Evolutionary conservation across 1,140 invertebrate species (phyloP), one percentile per base, ranked within the genome.

Genomic region (Liolophura sinensis): DNA sequence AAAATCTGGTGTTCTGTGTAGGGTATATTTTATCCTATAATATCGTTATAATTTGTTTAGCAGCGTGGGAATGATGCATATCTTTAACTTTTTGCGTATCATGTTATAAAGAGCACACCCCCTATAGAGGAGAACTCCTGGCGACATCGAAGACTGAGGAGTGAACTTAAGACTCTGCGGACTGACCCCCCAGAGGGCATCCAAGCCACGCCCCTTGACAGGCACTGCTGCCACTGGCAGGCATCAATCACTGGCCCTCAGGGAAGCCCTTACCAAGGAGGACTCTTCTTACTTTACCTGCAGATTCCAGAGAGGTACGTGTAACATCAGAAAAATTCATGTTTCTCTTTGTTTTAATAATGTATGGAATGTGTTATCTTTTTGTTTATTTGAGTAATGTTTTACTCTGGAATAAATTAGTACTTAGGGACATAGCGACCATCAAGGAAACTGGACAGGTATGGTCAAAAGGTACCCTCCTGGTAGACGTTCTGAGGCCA

Each of bases 131-230:
- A 84, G 57, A 82, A 80, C 62, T 83, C 82, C 0, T 85, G 82
- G 82, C 71, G 82, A 67, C 82, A 84, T 65, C 67, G 79, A 47
- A 62, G 84, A 54, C 69, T 85, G 55, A 67, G 78, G 11, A 81
- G 79, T 71, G 84, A 85, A 66, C 68, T 83, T 27, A 82, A 82
- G 62, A 82, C 78, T 18, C 68, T 85, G 46, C 78, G 78, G 68
- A 90, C 89, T 62, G 94, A 96, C 81, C 93, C 93, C 25, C 91
- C 93, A 0, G 94, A 96, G 78, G 94, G 94, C 7, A 96, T 97
- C 49, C 89, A 92, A 80, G 94, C 94, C 12, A 89, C 89, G 56
- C 94, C 94, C 3, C 84, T 97, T 60, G 94, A 97, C 85, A 67
- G 78, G 25, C 84, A 87, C 67, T 82, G 81, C 60, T 84, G 80